Evolutionary conservation across 2,113 vertebrate species (phyloP).

Genomic region (Heterotilapia buettikoferi): DNA sequence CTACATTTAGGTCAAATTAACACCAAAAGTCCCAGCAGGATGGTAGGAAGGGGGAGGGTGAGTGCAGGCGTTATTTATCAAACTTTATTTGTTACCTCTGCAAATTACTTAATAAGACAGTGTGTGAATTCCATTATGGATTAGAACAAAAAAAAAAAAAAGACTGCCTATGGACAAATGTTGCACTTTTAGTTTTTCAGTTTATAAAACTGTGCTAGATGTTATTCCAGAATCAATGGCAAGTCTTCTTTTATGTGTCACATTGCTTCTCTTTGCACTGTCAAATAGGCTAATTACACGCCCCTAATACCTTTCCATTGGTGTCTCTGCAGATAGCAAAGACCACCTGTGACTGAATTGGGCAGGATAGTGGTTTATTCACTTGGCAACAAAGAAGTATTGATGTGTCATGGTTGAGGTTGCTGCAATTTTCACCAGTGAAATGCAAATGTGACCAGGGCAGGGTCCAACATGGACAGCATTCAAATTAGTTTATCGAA

Average conservation of each 20-base stretch:
- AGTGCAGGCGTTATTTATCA: constrained; percentile 46
- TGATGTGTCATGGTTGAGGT: constrained; percentile 38
- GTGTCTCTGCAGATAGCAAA: background rate
- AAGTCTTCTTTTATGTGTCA: background rate
- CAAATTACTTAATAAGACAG: constrained; percentile 27
- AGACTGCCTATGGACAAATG: background rate
- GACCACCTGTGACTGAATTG: constrained; percentile 29
- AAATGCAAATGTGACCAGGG: constrained; percentile 58
- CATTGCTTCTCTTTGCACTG: background rate
- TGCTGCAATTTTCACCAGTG: constrained; percentile 24
- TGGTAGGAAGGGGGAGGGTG: no score
- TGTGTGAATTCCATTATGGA: background rate
- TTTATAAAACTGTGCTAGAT: background rate
- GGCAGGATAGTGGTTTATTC: constrained; percentile 21
- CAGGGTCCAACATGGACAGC: constrained; percentile 6
- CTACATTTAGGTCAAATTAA: no score
- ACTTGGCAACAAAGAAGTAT: constrained; percentile 34
- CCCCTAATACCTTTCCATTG: constrained; percentile 9
- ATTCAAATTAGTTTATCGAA: constrained; percentile 42
- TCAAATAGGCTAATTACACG: constrained; percentile 35
- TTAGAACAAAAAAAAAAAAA: background rate
- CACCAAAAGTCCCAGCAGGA: no score
- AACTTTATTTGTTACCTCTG: constrained; percentile 12
- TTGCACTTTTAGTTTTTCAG: background rate
- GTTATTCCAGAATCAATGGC: background rate